These are phyloP conservation scores for Perca fluviatilis DNA, from an alignment of 2,113 vertebrate species.

Conservation along the genomic window DNA sequence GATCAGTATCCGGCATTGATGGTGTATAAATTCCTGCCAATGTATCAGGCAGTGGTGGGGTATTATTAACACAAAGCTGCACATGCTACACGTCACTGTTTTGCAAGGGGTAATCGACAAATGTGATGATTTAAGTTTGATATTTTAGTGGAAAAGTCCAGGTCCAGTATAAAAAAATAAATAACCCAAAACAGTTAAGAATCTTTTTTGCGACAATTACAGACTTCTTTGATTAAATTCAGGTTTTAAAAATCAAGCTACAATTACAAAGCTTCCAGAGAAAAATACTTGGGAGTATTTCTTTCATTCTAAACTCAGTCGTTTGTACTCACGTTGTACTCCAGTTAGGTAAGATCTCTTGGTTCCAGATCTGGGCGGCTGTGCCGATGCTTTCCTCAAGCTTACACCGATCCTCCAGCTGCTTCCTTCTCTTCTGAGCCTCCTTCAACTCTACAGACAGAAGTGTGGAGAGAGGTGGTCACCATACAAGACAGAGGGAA, in stretches of 20 bases:
- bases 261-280: too few relatives aligned
- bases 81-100: too few relatives aligned
- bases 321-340: conserved; percentile 88
- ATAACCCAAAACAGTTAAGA: too few relatives aligned
- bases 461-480: background rate
- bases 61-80: too few relatives aligned
- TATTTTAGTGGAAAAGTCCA: background rate
- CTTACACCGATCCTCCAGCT: conserved; percentile 92
- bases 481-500: background rate
- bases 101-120: too few relatives aligned
- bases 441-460: conserved; percentile 89
- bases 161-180: background rate
- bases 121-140: too few relatives aligned
- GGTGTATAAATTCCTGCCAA: too few relatives aligned
- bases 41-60: too few relatives aligned
- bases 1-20: too few relatives aligned
- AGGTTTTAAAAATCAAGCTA: too few relatives aligned
- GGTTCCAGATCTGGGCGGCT: conserved; percentile 92
- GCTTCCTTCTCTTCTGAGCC: conserved; percentile 90
- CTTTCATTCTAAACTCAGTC: background rate
- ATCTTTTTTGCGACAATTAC: too few relatives aligned
- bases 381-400: conserved; percentile 92
- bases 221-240: background rate
- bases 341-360: conserved; percentile 94
- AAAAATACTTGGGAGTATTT: background rate